Conservation (phyloP, 2,797 vertebrate species). For the Cichlasoma orientale region DNA sequence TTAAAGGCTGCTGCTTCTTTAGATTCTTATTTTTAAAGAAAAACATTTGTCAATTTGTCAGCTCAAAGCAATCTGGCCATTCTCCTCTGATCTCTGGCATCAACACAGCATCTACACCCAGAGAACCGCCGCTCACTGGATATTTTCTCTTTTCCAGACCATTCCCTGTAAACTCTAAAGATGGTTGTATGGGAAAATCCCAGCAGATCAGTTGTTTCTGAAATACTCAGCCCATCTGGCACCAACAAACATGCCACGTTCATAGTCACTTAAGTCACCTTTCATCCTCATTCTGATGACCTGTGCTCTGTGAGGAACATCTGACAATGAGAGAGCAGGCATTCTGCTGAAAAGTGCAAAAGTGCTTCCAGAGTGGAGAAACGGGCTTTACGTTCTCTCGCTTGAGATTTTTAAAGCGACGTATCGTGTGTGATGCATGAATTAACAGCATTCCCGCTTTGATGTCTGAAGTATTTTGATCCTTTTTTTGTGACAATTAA, state of each 20-base stretch:
- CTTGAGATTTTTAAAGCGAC: slow-evolving; percentile 26
- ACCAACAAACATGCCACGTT: background rate
- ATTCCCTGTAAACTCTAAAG: background rate
- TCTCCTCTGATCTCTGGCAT: background rate
- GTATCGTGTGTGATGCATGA: slow-evolving; percentile 18
- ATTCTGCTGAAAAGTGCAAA: slow-evolving; percentile 31
- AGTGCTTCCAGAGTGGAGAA: background rate
- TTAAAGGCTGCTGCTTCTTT: background rate
- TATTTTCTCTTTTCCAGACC: background rate
- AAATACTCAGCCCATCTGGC: background rate
- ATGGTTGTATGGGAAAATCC: background rate
- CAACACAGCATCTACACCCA: background rate
- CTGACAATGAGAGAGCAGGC: slow-evolving; percentile 43
- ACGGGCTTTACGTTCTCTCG: background rate
- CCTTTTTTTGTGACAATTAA: slow-evolving; percentile 22
- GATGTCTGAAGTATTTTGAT: slow-evolving; percentile 15
- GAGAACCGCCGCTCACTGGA: background rate
- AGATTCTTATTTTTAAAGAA: background rate
- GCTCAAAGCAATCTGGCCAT: background rate
- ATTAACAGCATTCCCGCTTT: slow-evolving; percentile 42
- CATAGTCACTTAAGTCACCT: background rate
- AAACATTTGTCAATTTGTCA: background rate
- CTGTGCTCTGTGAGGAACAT: slow-evolving; percentile 40
- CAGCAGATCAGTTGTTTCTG: background rate
- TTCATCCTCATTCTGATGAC: background rate